Base-by-base conservation (phyloP, 2,113 vertebrate species). In the Eubucco bourcierii region DNA sequence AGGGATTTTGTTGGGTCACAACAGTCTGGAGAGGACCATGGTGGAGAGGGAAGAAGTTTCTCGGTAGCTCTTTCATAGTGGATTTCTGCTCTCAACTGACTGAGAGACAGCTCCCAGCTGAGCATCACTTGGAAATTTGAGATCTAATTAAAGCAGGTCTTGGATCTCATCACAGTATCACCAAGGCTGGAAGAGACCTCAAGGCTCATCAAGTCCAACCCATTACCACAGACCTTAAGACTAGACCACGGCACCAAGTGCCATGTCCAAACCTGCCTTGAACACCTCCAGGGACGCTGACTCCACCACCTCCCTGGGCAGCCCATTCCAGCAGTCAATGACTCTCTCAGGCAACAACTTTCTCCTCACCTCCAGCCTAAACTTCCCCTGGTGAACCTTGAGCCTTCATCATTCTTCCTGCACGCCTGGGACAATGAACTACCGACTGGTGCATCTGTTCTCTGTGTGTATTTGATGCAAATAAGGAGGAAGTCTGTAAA, bases 401-500 rank as follows among this genome's bases (percentile, higher is more conserved):
- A n/a, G n/a, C n/a, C n/a, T n/a, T n/a, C n/a, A 88, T 94, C 20
- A 76, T 34, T 94, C 84, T 86, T 88, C 90, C 83, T 25, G 80
- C 90, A 96, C 0, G 44, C 63, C 86, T 73, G 72, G 86, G 88
- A 90, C 87, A 86, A 80, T 79, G 94, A 94, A 94, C 95, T 84
- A 95, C 85, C 47, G 82, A 94, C 80, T 92, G 9, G 39, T 55
- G 87, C 90, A 91, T 88, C 90, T 87, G 94, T 67, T 83, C n/a
- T 44, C 41, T 63, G 3, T 90, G 84, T 46, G 85, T 41, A 67
- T 59, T 41, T 23, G 7, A 88, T 92, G 92, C 91, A 95, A 96
- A 94, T 91, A 95, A 92, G 86, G 83, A 85, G 65, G 87, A 63
- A 94, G 89, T 84, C 97, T 73, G 34, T 97, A 98, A 98, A 98